phyloP scores from a whole-genome alignment of 2,797 vertebrate species.

The Sylvilagus floridanus region DNA sequence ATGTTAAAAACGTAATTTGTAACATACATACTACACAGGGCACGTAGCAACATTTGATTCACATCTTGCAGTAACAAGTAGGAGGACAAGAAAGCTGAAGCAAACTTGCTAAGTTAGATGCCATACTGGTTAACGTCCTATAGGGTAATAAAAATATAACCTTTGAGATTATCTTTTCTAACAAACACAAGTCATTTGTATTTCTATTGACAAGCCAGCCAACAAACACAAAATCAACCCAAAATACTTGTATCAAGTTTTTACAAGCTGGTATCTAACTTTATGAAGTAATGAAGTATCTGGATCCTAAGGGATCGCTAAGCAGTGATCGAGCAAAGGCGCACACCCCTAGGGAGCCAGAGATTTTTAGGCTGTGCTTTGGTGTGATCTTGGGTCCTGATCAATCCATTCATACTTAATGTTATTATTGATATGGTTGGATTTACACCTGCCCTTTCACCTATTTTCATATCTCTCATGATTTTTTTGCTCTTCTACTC shows the following conservation, averaged over 20 bases:
- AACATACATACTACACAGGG: neutral
- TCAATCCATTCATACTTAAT: neutral
- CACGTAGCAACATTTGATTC: neutral
- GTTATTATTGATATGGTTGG: neutral
- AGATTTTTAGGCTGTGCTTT: neutral
- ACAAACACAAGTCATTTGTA: neutral
- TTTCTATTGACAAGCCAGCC: neutral
- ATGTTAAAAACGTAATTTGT: neutral
- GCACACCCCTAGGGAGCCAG: neutral
- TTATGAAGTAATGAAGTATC: neutral
- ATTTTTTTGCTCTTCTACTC: neutral
- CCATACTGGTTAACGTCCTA: neutral
- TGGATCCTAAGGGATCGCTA: neutral
- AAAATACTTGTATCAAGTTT: neutral
- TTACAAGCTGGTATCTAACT: constrained; percentile 25
- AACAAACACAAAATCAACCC: neutral
- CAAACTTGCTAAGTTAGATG: neutral
- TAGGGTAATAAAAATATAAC: neutral
- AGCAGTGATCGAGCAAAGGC: neutral
- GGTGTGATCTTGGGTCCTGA: neutral
- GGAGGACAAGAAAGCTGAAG: neutral
- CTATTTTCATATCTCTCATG: neutral
- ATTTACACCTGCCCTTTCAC: neutral
- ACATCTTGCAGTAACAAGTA: neutral
- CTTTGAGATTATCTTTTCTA: constrained; percentile 8